These are phyloP conservation scores for Enteromius fasciolatus DNA, from an alignment of 2,797 vertebrate species.

Conservation along the genomic window DNA sequence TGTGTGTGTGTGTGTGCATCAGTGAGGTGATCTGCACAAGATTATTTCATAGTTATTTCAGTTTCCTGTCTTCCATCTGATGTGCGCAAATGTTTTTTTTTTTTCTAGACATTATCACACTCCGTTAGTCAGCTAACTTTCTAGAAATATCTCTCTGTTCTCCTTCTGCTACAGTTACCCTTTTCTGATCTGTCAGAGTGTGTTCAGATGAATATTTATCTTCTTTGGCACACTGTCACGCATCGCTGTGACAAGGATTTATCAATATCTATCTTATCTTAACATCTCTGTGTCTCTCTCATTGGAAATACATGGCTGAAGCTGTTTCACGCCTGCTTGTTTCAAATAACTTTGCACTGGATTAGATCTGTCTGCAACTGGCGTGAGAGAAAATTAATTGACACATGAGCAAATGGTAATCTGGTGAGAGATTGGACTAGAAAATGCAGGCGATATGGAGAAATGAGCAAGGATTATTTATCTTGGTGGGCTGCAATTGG, in stretches of 20 bases:
- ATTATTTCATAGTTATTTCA: conserved; percentile 7
- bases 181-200: conserved; percentile 10
- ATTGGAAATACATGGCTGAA: conserved; percentile 3
- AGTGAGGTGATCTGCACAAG: neutral
- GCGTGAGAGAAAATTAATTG: conserved; percentile 47
- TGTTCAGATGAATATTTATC: conserved; percentile 65
- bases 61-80: conserved; percentile 16
- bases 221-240: conserved; percentile 64
- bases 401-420: conserved; percentile 45
- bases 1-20: neutral
- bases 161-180: conserved; percentile 10
- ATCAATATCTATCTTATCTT: conserved; percentile 47
- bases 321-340: neutral
- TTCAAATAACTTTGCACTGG: neutral
- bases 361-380: conserved; percentile 28
- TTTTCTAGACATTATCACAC: neutral
- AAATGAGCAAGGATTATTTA: conserved; percentile 44
- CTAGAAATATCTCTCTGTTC: conserved; percentile 26
- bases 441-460: conserved; percentile 38
- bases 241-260: conserved; percentile 64
- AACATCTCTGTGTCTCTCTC: neutral
- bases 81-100: conserved; percentile 2
- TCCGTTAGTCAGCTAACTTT: conserved; percentile 6
- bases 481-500: conserved; percentile 42
- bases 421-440: conserved; percentile 30